phyloP scores from a whole-genome alignment of 2,113 vertebrate genomes.

The Anolis carolinensis region DNA sequence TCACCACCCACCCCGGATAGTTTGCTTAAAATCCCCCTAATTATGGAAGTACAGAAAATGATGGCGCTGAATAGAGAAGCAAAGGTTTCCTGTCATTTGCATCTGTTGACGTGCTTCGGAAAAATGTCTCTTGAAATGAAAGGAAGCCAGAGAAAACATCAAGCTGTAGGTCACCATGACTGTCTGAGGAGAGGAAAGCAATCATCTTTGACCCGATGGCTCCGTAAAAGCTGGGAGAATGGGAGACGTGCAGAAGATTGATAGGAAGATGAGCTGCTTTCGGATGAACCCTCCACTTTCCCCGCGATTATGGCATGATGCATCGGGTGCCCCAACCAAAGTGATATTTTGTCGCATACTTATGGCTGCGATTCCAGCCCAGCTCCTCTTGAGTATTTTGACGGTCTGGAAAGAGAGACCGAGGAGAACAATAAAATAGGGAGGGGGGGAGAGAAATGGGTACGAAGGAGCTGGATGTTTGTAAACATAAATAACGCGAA shows the following conservation, averaged over 20 bases:
- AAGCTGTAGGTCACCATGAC: not conserved
- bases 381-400: not conserved
- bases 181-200: not conserved
- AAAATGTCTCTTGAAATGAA: conserved; percentile 12
- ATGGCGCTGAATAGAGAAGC: conserved; percentile 68
- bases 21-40: conserved; percentile 79
- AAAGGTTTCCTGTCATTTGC: conserved; percentile 58
- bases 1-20: conserved; percentile 71
- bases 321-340: not conserved
- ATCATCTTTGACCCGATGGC: not conserved
- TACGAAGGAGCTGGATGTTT: too few species aligned
- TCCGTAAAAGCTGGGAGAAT: not conserved
- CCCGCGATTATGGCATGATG: conserved; percentile 22
- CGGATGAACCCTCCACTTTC: conserved; percentile 15
- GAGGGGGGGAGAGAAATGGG: too few species aligned
- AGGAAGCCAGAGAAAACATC: not conserved
- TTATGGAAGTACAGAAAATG: conserved; percentile 77
- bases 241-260: not conserved
- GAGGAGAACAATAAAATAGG: too few species aligned
- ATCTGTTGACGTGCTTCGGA: conserved; percentile 23
- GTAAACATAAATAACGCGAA: not conserved
- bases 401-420: not conserved
- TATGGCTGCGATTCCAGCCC: not conserved
- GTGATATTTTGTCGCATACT: conserved; percentile 22
- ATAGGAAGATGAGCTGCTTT: not conserved